A percentile compares a stretch with the other conserved stretches of the same genome.
These are phyloP conservation scores for Lota lota DNA, from an alignment of 2,113 vertebrate species.

Conservation along the genomic window DNA sequence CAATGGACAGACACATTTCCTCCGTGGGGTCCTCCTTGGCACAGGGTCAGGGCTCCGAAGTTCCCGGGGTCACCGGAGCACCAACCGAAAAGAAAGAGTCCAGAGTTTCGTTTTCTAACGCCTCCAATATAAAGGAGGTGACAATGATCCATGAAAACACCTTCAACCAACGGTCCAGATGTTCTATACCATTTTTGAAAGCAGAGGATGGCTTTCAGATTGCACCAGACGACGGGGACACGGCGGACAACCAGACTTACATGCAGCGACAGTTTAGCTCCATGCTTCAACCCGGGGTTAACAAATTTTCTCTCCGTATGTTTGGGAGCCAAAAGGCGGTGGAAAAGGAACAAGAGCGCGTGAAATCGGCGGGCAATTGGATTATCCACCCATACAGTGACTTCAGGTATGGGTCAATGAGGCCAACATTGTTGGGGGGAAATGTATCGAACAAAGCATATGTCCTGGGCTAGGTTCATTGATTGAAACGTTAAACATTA, in stretches of 20 bases:
- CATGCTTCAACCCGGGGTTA: constrained; percentile 95
- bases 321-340: constrained; percentile 98
- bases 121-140: constrained; percentile 59
- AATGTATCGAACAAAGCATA: background rate
- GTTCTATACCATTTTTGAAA: constrained; percentile 66
- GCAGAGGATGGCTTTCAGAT: constrained; percentile 76
- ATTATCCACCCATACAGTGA: constrained; percentile 97
- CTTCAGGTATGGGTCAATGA: constrained; percentile 79
- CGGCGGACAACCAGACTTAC: constrained; percentile 83
- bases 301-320: constrained; percentile 99
- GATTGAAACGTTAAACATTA: too few relatives aligned
- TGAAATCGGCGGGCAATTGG: constrained; percentile 95
- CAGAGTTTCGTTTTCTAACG: constrained; percentile 79
- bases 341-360: constrained; percentile 90
- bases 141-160: constrained; percentile 58
- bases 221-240: constrained; percentile 76
- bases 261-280: constrained; percentile 95
- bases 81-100: constrained; percentile 75
- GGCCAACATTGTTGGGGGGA: background rate
- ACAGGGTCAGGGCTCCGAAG: constrained; percentile 51
- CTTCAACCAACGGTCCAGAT: constrained; percentile 53
- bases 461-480: too few relatives aligned
- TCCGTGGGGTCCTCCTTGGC: constrained; percentile 52
- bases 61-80: constrained; percentile 54
- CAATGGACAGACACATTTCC: constrained; percentile 67